phyloP scores from a whole-genome alignment of 2,888 invertebrate species.

The Chaetogeoica ovagalla region DNA sequence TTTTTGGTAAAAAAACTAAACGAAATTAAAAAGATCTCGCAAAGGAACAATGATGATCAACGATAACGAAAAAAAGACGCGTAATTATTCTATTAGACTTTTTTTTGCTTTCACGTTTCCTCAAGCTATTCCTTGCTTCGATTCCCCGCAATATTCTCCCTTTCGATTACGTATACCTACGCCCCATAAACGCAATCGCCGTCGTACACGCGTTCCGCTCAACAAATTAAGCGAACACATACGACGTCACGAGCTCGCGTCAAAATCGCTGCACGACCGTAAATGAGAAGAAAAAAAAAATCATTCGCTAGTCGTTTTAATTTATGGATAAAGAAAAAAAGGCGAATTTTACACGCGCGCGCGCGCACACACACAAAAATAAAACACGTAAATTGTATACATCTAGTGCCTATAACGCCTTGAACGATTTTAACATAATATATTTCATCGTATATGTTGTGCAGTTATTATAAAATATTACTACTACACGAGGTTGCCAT shows the following conservation, averaged over 20 bases:
- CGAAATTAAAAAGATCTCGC: background rate
- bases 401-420: too few species aligned
- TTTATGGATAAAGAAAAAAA: background rate
- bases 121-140: background rate
- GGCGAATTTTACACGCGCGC: too few species aligned
- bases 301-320: background rate
- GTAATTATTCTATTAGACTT: constrained; percentile 22
- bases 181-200: background rate
- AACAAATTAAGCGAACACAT: constrained; percentile 32
- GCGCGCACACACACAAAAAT: too few species aligned
- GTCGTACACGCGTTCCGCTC: background rate
- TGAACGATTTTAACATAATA: too few species aligned
- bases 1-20: background rate
- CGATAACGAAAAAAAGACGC: background rate
- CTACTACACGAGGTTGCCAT: too few species aligned
- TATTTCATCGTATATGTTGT: too few species aligned
- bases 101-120: constrained; percentile 32
- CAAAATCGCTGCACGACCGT: background rate
- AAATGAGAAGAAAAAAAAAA: background rate
- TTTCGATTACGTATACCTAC: constrained; percentile 5
- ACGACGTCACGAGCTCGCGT: constrained; percentile 4
- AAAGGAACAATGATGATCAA: background rate
- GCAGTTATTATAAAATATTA: too few species aligned
- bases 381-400: too few species aligned
- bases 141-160: background rate